Evolutionary conservation across 2,113 vertebrate genomes (phyloP).

Genomic region (Macquaria australasica): DNA sequence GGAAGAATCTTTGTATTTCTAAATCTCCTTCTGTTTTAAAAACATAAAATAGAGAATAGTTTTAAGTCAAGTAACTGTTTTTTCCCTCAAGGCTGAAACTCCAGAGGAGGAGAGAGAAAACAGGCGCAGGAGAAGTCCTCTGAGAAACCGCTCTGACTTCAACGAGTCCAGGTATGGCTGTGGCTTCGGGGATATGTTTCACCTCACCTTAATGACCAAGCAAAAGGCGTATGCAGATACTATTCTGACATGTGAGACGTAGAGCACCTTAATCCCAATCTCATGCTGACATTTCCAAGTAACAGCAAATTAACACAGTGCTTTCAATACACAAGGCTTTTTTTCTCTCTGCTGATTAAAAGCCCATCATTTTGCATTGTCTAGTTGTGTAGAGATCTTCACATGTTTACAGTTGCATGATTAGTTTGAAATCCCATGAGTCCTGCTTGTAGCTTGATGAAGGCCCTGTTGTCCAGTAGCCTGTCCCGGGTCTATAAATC

Average conservation of each 20-base stretch:
- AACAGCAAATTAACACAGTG: too few species aligned
- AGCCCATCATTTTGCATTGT: neutral
- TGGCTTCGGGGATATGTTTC: neutral
- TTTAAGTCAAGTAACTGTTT: neutral
- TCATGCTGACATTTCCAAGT: neutral
- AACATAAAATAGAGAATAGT: neutral
- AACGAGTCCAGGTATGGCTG: conserved; percentile 90
- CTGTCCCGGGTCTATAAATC: neutral
- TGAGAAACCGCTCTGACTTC: conserved; percentile 91
- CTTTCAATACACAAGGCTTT: too few species aligned
- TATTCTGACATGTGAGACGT: neutral
- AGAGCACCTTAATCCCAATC: neutral
- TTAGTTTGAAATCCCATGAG: conserved; percentile 10
- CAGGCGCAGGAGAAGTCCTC: conserved; percentile 95
- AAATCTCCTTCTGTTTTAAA: conserved; percentile 1
- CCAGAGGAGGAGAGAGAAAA: conserved; percentile 92
- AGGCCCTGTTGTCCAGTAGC: conserved; percentile 38
- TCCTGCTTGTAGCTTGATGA: conserved; percentile 22
- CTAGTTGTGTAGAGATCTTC: neutral
- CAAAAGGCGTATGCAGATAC: neutral
- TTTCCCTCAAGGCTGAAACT: conserved; percentile 82
- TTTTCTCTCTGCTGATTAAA: neutral
- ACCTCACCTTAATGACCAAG: conserved; percentile 4
- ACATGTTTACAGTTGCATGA: conserved; percentile 2
- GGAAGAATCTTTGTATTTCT: neutral